Base-by-base conservation (phyloP, 1,140 invertebrate genomes). In the Cylas formicarius region DNA sequence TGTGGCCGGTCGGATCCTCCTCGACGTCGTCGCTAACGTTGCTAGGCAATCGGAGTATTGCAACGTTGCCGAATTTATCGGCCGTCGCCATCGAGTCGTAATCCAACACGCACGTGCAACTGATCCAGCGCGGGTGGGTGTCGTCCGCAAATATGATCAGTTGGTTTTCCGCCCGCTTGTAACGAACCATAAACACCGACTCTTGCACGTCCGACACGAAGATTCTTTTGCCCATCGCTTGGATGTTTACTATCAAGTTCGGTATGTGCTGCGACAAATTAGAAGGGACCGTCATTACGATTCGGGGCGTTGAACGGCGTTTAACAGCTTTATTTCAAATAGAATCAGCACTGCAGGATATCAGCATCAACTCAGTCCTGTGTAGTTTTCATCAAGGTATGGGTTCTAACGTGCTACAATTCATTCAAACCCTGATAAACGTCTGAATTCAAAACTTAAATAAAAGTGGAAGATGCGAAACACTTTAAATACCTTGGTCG, bases 11-110 rank as follows among this genome's bases (percentile, higher is more conserved):
- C 0, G 96, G 96, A 74, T 99, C 96, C 72, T 99, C 95, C 61
- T 99, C 95, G 0, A 99, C 91, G 61, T 99, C 94, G 69, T 99
- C 96, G 17, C 82, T 90, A 0, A 95, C 84, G 46, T 90, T 90
- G 34, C 81, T 77, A 1, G 94, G 89, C 20, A 99, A 65, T 13
- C 96, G 75, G 51, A 97, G 84, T 48, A 97, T 78, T 40, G 84
- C 79, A 50, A 99, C 77, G 63, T 97, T 99, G n/a, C 96, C 97
- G 77, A 98, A 99, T 68, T 98, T 98, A 66, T 99, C 97, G 2
- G 90, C 90, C 22, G 88, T 83, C 0, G 93, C 94, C 16, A 97
- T 82, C 2, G 96, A 98, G 58, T 96, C 90, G 57, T 96, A 98
- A 71, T 99, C 97, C 10, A 99, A 67, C n/a, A 98, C 72, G 54